phyloP scores from a whole-genome alignment of 1,140 invertebrate species.

The Diorhabda elongata region DNA sequence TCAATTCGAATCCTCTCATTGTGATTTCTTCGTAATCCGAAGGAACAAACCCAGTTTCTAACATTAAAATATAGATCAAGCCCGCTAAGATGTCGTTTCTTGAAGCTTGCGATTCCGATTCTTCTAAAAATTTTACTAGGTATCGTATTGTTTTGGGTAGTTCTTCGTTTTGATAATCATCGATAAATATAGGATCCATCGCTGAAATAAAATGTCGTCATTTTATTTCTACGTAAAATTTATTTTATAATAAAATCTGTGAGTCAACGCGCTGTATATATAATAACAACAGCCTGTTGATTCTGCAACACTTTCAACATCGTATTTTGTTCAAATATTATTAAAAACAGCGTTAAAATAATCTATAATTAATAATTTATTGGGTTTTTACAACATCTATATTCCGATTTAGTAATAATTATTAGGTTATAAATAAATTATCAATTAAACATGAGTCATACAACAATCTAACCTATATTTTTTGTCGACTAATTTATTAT shows the following conservation, averaged over 20 bases:
- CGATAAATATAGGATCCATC: slow-evolving; percentile 37
- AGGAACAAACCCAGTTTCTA: slow-evolving; percentile 42
- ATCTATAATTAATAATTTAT: no score
- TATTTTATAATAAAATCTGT: slow-evolving; percentile 3
- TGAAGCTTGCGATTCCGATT: slow-evolving; percentile 16
- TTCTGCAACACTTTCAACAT: slow-evolving; percentile 12
- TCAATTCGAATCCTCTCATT: slow-evolving; percentile 31
- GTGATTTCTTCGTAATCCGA: slow-evolving; percentile 19
- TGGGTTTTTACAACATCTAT: no score
- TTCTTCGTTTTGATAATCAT: slow-evolving; percentile 33
- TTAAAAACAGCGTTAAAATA: no score
- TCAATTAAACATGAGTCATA: no score
- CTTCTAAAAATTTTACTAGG: slow-evolving; percentile 24
- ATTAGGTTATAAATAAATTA: no score
- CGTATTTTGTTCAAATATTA: no score
- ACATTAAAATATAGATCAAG: slow-evolving; percentile 41
- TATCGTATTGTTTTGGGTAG: slow-evolving; percentile 29
- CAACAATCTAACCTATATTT: no score
- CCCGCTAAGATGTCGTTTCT: slow-evolving; percentile 37
- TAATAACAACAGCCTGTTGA: slow-evolving; percentile 34
- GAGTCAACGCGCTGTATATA: slow-evolving; percentile 11
- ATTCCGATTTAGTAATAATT: no score
- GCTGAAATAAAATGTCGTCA: slow-evolving; percentile 35
- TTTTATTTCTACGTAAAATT: no score
- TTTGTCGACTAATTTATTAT: no score